Evolutionary conservation across 2,888 invertebrate species (phyloP), one percentile per base, ranked within the genome.

Genomic region (Agonum fuliginosum): DNA sequence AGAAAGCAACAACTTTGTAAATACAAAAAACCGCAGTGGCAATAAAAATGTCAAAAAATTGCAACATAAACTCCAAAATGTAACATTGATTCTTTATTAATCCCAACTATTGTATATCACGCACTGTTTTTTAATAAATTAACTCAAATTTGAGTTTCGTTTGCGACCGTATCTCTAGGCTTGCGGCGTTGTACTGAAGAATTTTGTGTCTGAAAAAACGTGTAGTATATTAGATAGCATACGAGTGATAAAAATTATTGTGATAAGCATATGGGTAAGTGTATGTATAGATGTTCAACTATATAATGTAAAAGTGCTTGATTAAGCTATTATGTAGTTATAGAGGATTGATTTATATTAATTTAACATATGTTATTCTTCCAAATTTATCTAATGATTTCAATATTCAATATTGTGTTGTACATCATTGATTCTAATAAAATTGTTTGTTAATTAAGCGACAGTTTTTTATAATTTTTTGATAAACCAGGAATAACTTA

Each of bases 21-120:
- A 74, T 17, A 74, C 62, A 74, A 65, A 74, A 62, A n/a, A 46
- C 65, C 10, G 30, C 14, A 14, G 24, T 46, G 10, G 46, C 65
- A 65, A 74, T 46, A 22, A 74, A 24, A 24, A 62, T 62, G 43
- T 41, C 62, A n/a, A 24, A 17, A 62, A 43, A 46, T 8, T 46
- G 19, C 24, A 74, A 14, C 74, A 74, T 74, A 74, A 46, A 74
- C 17, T 14, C 17, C n/a, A 27, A 62, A 46, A 46, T 6, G 19
- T 62, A 14, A 3, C 58, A 30, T 62, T 62, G 27, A 62, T 27
- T 8, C 58, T 62, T 62, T 6, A n/a, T 30, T 8, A 17, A 62
- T 17, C 3, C 46, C 37, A 37, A 37, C n/a, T n/a, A 37, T 1
- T 24, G 22, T n/a, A 12, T 22, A 12, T 22, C 54, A 54, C 24